Base-by-base conservation (phyloP, 2,113 vertebrate species). In the Motacilla alba region DNA sequence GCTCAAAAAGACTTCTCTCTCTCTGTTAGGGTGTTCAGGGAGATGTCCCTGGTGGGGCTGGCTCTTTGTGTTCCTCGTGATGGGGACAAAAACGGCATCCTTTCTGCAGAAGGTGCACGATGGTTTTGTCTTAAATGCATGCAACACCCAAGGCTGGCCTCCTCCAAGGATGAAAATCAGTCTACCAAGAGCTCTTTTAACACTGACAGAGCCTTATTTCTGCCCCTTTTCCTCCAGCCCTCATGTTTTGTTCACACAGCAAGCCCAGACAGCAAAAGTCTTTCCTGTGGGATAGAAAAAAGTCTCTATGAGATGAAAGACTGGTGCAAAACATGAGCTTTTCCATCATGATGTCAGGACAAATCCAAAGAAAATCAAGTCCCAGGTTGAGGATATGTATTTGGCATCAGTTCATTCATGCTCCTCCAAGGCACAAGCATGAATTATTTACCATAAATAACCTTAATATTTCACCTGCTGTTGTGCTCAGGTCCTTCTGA, bases 321-420 rank as follows among this genome's bases (percentile, higher is more conserved):
- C 12, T 35, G 24, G 47, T 70, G 30, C 46, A 53, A 59, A 64
- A 35, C 9, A 2, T 6, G 47, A 63, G 5, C 12, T 78, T 90
- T 72, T 63, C 20, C 31, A 10, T 64, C 15, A 6, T 0, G 0
- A 17, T 70, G 23, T n/a, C 59, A 20, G 59, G 58, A 52, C 28
- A 76, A 89, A 86, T 27, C 47, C 62, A 52, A 13, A 21, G 33
- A 49, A 83, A 47, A 64, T n/a, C 59, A 44, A 33, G 6, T 37
- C 27, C 31, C 2, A 2, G 26, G 23, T 91, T 47, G 1, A 0
- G 0, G 0, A 7, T 24, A 7, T 1, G 7, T 20, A 2, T 76
- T 83, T 68, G 44, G 2, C 1, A 3, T 67, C 69, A 79, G 26
- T 53, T 21, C 7, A 3, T 47, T 30, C 3, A 0, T 39, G 33